These are phyloP conservation scores for Musca domestica DNA, from an alignment of 1,140 invertebrate genomes.

Conservation along the genomic window DNA sequence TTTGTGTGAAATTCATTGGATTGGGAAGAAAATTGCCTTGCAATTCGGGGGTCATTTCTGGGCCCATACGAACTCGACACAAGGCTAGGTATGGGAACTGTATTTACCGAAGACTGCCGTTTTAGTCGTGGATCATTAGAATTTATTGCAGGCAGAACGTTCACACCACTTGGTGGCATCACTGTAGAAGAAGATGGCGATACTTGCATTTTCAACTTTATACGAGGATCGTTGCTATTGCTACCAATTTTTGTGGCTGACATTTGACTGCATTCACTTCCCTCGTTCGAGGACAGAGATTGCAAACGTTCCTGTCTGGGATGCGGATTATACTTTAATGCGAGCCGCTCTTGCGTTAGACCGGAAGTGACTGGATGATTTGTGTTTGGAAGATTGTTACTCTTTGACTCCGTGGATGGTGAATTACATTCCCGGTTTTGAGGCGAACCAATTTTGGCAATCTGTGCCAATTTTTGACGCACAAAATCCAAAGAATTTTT, in stretches of 20 bases:
- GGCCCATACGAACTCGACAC: too few relatives aligned
- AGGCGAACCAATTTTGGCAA: constrained; percentile 15
- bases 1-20: too few relatives aligned
- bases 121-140: constrained; percentile 17
- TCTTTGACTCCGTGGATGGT: background rate
- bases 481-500: constrained; percentile 20
- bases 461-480: constrained; percentile 23
- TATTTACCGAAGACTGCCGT: background rate
- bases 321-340: constrained; percentile 30
- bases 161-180: constrained; percentile 1
- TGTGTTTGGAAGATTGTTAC: background rate
- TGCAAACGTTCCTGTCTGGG: constrained; percentile 15
- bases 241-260: background rate
- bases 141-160: constrained; percentile 20
- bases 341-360: constrained; percentile 21
- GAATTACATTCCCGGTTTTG: background rate
- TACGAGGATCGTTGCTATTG: background rate
- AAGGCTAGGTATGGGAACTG: too few relatives aligned
- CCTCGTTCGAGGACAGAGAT: background rate
- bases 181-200: background rate
- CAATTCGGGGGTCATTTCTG: too few relatives aligned
- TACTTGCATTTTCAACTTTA: background rate
- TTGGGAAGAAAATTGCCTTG: too few relatives aligned
- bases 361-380: background rate
- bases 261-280: background rate